Base-by-base conservation (phyloP, 1,140 invertebrate genomes). In the Bombus superbus region DNA sequence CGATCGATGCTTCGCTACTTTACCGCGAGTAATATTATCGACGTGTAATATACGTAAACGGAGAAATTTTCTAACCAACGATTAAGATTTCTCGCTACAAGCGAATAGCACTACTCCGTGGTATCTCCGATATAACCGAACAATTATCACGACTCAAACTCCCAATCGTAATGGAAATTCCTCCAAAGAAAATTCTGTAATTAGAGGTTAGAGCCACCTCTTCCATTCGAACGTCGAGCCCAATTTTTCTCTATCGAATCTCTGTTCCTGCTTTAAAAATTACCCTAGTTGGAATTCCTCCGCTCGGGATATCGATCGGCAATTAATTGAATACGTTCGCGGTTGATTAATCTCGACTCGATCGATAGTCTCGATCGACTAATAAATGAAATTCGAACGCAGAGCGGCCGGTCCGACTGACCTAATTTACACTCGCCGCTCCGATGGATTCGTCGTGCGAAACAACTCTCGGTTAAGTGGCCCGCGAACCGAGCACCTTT, bases 401-500 rank as follows among this genome's bases (percentile, higher is more conserved):
- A 8, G 9, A 74, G n/a, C 28, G 38, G 18, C n/a, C 40, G 18
- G 18, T 22, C 25, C 18, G 38, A 25, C 69, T 74, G 72, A 47
- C 72, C 72, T 32, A 42, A 74, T 74, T 74, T 53, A 75, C 38
- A 75, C 53, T 75, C 73, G 32, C n/a, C 44, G 44, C 71, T 44
- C 9, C 28, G 40, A 28, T 44, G 71, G 13, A 44, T 44, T 73
- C 28, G 71, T 73, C 28, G 40, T 44, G 22, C 32, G n/a, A 75
- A 75, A 75, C 73, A 75, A 75, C 73, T 32, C 44, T 6, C n/a
- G 42, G n/a, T 35, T 47, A 75, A 75, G 32, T 75, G n/a, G 44
- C 32, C 73, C n/a, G 32, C 53, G 44, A 53, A 53, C 44, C 73
- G 2, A 42, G 13, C 40, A 8, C 28, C 71, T 73, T 73, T 73